Evolutionary conservation across 1,140 invertebrate genomes (phyloP), one percentile per base, ranked within the genome.

Genomic region (Pissodes strobi): DNA sequence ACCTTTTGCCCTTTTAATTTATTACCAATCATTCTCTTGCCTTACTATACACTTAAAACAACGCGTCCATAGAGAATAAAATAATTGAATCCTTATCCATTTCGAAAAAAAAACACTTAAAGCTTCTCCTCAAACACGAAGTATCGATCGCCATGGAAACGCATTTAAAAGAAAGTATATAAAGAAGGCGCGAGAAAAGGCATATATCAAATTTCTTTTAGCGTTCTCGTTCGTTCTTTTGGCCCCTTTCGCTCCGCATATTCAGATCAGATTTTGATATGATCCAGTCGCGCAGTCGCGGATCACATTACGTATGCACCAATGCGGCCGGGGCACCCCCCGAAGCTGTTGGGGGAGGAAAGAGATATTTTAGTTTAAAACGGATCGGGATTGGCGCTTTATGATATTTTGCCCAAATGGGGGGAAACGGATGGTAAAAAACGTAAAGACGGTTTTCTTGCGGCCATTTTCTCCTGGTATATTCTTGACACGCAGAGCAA

Each of bases 231-330:
- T 41, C 39, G 39, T 56, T 37, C 21, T 45, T 57, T 37, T 22
- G 56, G 51, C 21, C 59, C 49, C 66, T 63, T 58, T 60, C 45
- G 15, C 62, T 58, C 61, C 71, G 66, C 64, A 69, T 73, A 73
- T 73, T 73, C 71, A 73, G 69, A 72, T 72, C 41, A 59, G 56
- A 49, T 49, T 60, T 72, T 69, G 68, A 70, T 72, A 67, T 67
- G 61, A 64, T 55, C 34, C 34, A 51, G 12, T 27, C 27, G 72
- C 69, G 72, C 72, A 72, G 72, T 38, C 66, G 62, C 69, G 58
- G 27, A 49, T 64, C 69, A 63, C 68, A 73, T 73, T 73, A 73
- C 48, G 62, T 70, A 73, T 72, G 72, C 72, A 71, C 72, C 72
- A 73, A 73, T 73, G 72, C 72, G 49, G 61, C 52, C 48, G 17